A percentile compares a stretch with the other conserved stretches of the same genome.
Conservation (phyloP, 2,113 vertebrate genomes). For the Ciconia boyciana region DNA sequence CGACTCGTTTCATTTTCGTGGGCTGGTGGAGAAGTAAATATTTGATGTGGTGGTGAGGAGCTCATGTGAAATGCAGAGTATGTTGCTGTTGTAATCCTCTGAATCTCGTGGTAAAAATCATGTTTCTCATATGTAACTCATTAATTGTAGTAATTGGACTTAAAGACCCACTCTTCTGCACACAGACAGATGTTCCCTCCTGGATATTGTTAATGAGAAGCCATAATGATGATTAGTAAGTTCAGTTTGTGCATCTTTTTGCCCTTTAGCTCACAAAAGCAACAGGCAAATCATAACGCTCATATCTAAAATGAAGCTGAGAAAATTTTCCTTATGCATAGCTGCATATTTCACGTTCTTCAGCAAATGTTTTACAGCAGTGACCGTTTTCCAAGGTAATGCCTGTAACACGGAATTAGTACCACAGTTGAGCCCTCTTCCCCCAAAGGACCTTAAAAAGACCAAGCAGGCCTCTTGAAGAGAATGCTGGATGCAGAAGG, state of each 20-base stretch:
- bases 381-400: not conserved
- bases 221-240: not conserved
- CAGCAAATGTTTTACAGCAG: too few relatives aligned
- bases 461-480: not conserved
- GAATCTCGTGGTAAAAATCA: not conserved
- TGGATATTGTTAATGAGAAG: constrained; percentile 32
- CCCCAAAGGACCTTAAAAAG: not conserved
- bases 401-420: fast-evolving
- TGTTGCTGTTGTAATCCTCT: not conserved
- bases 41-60: not conserved
- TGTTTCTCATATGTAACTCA: not conserved
- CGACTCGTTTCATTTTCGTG: not conserved
- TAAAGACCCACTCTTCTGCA: not conserved
- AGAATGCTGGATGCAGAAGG: not conserved
- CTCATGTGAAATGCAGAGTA: not conserved
- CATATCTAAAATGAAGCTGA: not conserved
- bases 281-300: not conserved
- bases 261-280: not conserved
- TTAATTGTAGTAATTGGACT: constrained; percentile 17
- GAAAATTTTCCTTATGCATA: not conserved
- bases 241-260: not conserved
- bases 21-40: not conserved
- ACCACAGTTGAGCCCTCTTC: not conserved
- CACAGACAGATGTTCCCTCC: not conserved
- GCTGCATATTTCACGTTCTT: not conserved